Evolutionary conservation across 2,113 vertebrate genomes (phyloP).

Genomic region (Pithys albifrons): DNA sequence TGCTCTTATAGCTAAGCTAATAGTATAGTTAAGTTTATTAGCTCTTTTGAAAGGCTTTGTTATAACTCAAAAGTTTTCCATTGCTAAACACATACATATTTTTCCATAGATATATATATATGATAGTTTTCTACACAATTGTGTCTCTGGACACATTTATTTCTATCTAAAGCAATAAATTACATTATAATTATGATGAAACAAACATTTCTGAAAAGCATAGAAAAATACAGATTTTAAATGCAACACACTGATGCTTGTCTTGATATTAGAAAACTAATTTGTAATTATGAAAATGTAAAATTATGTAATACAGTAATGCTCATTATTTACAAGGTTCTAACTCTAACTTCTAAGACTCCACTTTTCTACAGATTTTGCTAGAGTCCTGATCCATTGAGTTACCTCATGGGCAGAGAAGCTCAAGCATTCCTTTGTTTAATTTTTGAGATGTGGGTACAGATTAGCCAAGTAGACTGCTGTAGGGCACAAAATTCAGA

Average conservation of each 20-base stretch:
- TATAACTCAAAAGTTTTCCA: neutral
- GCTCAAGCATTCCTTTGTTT: neutral
- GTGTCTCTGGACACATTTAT: neutral
- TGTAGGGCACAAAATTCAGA: neutral
- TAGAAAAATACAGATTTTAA: neutral
- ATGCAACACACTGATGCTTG: neutral
- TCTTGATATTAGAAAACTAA: neutral
- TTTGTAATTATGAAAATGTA: neutral
- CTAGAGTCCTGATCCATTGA: neutral
- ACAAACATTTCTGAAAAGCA: neutral
- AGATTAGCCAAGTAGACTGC: neutral
- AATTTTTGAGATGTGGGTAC: neutral
- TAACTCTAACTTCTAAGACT: neutral
- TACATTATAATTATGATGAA: neutral
- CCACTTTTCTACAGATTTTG: neutral
- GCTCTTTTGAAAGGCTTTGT: neutral
- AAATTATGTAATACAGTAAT: neutral
- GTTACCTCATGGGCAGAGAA: neutral
- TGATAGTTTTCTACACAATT: neutral
- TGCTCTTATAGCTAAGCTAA: neutral
- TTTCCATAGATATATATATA: neutral
- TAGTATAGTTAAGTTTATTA: neutral
- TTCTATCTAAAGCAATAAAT: neutral
- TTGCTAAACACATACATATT: rapidly evolving
- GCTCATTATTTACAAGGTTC: neutral